Percentiles rank a stretch among this genome's conserved stretches.
Evolutionary conservation across 2,888 invertebrate genomes (phyloP).

Genomic region (Apamea anceps): DNA sequence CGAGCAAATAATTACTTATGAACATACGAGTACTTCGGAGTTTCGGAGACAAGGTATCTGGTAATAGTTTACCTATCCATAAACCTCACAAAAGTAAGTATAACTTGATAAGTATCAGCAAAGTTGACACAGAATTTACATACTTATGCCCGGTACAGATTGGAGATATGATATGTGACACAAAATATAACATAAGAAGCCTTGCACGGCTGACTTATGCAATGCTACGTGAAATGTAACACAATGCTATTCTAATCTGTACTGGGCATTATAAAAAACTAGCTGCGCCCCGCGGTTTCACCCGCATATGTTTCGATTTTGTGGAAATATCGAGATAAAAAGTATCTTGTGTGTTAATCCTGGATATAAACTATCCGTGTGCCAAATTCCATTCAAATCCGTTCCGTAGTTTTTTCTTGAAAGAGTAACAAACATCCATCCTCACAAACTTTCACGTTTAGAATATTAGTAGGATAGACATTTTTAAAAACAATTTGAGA

Average conservation of each 20-base stretch:
- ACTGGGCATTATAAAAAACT: neutral
- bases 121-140: neutral
- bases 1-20: conserved; percentile 18
- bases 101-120: neutral
- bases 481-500: neutral
- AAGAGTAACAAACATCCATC: no score
- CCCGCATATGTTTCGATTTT: no score
- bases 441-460: no score
- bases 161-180: neutral
- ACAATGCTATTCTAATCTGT: neutral
- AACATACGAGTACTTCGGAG: no score
- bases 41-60: neutral
- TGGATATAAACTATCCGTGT: no score
- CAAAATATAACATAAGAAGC: neutral
- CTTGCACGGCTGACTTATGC: neutral
- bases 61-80: neutral
- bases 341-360: no score
- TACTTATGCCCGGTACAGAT: neutral
- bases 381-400: no score
- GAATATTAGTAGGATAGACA: neutral
- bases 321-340: no score
- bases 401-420: no score
- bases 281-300: no score
- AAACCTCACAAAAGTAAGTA: neutral
- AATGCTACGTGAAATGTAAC: neutral